phyloP scores from a whole-genome alignment of 2,888 invertebrate genomes.

The Megastigmus dorsalis region DNA sequence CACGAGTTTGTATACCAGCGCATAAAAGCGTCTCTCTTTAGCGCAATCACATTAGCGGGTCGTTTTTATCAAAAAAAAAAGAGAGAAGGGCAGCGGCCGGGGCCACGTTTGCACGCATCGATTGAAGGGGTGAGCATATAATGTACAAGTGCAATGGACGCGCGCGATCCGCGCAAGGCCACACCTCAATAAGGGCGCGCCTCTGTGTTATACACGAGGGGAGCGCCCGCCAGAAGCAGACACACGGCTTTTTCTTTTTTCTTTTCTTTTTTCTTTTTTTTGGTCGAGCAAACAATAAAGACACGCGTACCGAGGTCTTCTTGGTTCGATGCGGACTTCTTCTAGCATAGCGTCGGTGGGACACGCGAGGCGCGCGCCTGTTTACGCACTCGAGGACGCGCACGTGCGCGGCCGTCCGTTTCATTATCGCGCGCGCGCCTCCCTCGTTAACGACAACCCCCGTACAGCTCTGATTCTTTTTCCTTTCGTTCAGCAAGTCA shows the following conservation, averaged over 20 bases:
- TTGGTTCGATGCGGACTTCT: not conserved
- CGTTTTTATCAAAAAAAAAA: not conserved
- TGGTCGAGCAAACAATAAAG: no score
- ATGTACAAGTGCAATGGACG: conserved; percentile 9
- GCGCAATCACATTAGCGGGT: conserved; percentile 28
- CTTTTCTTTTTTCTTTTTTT: no score
- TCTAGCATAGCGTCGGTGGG: not conserved
- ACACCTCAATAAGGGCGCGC: conserved; percentile 15
- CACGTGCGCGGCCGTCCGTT: no score
- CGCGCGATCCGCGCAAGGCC: not conserved
- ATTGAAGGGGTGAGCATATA: not conserved
- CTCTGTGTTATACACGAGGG: not conserved
- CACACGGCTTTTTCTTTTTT: no score
- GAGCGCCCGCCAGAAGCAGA: no score
- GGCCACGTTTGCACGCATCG: conserved; percentile 1
- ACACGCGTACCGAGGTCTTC: not conserved
- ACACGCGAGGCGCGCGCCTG: no score
- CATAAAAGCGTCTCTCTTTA: no score
- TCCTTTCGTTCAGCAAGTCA: not conserved
- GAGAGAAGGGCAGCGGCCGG: not conserved
- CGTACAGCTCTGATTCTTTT: no score
- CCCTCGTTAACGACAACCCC: no score
- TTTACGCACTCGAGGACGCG: no score
- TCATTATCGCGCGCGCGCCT: no score
- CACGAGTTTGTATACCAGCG: no score